phyloP scores from a whole-genome alignment of 2,797 vertebrate species.

The Anomalospiza imberbis region DNA sequence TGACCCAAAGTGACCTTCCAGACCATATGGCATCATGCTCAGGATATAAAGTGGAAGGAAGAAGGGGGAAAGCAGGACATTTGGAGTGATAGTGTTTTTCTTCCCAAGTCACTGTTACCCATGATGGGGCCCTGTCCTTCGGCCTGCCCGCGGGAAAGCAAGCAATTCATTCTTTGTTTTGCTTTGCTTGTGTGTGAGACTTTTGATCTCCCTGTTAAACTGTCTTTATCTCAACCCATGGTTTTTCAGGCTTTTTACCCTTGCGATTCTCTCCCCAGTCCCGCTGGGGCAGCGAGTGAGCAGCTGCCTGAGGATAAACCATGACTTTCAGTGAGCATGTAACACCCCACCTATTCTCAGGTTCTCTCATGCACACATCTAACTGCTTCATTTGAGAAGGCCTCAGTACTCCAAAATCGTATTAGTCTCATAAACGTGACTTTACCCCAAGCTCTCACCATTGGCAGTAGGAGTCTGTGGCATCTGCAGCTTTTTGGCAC shows the following conservation, averaged over 20 bases:
- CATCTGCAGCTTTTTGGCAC: constrained; percentile 68
- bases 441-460: constrained; percentile 74
- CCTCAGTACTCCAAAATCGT: background rate
- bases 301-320: background rate
- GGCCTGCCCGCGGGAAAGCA: background rate
- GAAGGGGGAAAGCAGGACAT: background rate
- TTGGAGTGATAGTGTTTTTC: background rate
- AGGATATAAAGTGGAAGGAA: background rate
- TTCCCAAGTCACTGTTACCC: background rate
- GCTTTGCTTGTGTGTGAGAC: background rate
- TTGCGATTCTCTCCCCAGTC: rapidly evolving
- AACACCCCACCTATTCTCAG: background rate
- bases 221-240: background rate
- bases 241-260: background rate
- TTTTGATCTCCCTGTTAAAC: background rate
- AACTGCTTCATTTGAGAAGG: background rate
- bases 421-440: background rate
- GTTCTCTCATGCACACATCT: background rate
- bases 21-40: background rate
- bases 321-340: background rate
- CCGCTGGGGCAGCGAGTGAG: background rate
- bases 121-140: background rate
- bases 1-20: background rate
- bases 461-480: constrained; percentile 73
- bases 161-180: background rate